Conservation (phyloP, 2,113 vertebrate species). For the Cyphomyrus discorhynchus region DNA sequence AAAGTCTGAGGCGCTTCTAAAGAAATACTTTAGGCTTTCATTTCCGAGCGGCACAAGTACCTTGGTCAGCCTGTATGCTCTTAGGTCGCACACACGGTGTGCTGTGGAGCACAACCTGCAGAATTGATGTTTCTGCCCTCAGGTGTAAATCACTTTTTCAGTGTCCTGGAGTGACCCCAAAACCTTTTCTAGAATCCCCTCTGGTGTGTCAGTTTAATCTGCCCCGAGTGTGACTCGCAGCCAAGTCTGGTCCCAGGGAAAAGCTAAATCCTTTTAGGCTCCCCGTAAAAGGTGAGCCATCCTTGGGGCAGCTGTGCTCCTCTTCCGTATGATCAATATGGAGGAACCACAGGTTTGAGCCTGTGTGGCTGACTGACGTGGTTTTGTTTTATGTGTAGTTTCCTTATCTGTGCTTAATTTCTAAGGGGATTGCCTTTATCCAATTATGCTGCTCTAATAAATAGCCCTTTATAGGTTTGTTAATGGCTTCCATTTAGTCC, state of each 20-base stretch:
- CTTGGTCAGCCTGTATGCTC: not conserved
- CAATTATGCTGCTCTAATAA: not conserved
- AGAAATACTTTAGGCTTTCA: not conserved
- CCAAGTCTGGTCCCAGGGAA: not conserved
- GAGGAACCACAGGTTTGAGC: not conserved
- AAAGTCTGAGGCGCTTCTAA: not conserved
- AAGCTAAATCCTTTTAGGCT: not conserved
- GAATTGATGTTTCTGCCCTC: not conserved
- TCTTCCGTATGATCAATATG: not conserved
- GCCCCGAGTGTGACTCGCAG: not conserved
- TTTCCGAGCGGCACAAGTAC: not conserved
- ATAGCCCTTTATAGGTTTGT: not conserved
- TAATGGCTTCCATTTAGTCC: not conserved
- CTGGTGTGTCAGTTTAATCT: constrained; percentile 1
- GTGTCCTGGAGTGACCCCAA: not conserved
- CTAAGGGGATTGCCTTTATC: not conserved
- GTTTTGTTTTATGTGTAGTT: not conserved
- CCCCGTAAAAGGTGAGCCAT: constrained; percentile 21
- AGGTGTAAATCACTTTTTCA: not conserved
- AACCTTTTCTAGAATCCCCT: not conserved
- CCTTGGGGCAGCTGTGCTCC: not conserved
- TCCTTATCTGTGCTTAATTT: not conserved
- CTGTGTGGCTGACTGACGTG: not conserved
- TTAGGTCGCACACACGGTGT: not conserved
- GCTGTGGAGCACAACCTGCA: not conserved